Conservation (phyloP, 2,888 invertebrate genomes). For the Tupiocoris notatus region DNA sequence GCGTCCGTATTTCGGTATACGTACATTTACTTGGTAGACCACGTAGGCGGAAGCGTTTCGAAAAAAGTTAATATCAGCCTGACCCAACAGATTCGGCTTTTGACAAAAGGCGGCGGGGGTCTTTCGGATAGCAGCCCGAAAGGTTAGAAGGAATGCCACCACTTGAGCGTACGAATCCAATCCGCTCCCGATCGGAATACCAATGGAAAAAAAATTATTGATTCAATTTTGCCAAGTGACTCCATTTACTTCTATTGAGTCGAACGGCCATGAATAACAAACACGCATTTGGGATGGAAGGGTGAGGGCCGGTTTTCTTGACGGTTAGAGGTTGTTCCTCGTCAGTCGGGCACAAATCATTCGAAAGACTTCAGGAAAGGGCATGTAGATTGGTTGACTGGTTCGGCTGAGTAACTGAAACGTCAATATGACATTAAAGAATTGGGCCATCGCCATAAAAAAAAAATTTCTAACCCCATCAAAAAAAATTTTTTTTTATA, state of each 20-base stretch:
- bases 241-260: slow-evolving; percentile 37
- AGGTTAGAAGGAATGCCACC: not conserved
- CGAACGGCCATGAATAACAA: slow-evolving; percentile 35
- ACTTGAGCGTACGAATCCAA: slow-evolving; percentile 19
- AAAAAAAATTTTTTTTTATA: too few species aligned
- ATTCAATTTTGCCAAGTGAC: slow-evolving; percentile 36
- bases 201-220: slow-evolving; percentile 39
- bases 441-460: too few species aligned
- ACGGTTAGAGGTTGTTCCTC: not conserved
- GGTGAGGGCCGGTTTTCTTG: not conserved
- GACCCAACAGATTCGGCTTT: not conserved
- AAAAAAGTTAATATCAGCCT: not conserved
- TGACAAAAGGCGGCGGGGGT: not conserved
- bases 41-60: not conserved
- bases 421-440: too few species aligned
- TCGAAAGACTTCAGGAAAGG: not conserved
- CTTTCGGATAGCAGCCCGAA: not conserved
- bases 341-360: not conserved
- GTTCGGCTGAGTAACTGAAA: too few species aligned
- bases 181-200: slow-evolving; percentile 26
- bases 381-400: too few species aligned
- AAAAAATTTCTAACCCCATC: too few species aligned
- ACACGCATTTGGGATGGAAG: slow-evolving; percentile 9
- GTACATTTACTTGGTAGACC: not conserved
- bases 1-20: not conserved